Base-by-base conservation (phyloP, 2,797 vertebrate genomes). In the Yasuhikotakia modesta region DNA sequence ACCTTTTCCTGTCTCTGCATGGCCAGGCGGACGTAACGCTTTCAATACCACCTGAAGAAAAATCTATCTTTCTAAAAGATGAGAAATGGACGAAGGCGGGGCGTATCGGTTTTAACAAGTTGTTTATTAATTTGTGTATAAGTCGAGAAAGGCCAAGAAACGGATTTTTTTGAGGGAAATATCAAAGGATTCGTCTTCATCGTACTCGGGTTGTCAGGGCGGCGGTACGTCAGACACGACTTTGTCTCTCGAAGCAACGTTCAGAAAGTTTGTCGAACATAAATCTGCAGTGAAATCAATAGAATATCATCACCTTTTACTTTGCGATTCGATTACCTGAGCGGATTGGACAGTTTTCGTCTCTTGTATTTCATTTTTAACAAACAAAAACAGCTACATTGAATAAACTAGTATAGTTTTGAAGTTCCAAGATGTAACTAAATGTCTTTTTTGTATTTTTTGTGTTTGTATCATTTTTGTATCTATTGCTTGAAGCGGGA, bases 161-260 rank as follows among this genome's bases (percentile, higher is more conserved):
- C 14, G 5, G 30, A 35, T 16, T 75, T 19, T n/a, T 7, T 22
- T 46, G 43, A 19, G 24, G 17, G 10, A 67, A 27, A 58, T 11
- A 58, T 82, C 78, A 32, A 70, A 50, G 27, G 39, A 64, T 75
- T 65, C 27, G 58, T 71, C 60, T 75, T 80, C 35, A 69, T 79
- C 74, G 69, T 19, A 32, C 30, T 22, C 2, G 21, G 5, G 45
- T 53, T 30, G 30, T 63, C 17, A 8, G 10, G 60, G 19, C 8
- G 12, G 3, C 2, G 19, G 16, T 32, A 13, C 7, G 10, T 61
- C 30, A 22, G 22, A 21, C 22, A 24, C 21, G 50, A 22, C 60
- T 74, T 35, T 7, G 12, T n/a, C 48, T 19, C 30, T 55, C 19
- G 35, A 76, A 69, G 35, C 3, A 46, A 19, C 43, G 22, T 71